Evolutionary conservation across 2,797 vertebrate genomes (phyloP).

Genomic region (Podargus strigoides): DNA sequence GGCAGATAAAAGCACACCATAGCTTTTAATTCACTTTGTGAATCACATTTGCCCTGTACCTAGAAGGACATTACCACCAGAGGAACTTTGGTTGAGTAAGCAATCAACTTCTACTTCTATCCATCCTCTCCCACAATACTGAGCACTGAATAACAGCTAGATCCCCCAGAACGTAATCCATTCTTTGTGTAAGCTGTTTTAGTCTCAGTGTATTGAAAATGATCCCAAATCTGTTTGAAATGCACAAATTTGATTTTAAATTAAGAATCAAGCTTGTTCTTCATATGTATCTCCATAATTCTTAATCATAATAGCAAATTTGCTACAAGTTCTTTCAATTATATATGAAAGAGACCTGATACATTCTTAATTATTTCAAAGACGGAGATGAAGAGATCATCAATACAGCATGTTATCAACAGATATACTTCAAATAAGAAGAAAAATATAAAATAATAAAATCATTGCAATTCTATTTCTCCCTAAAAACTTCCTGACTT

Average conservation of each 20-base stretch:
- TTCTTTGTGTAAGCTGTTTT: background rate
- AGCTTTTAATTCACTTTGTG: background rate
- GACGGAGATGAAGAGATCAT: background rate
- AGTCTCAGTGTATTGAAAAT: background rate
- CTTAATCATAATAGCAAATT: background rate
- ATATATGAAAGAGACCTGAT: background rate
- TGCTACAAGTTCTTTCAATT: background rate
- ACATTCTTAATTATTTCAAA: background rate
- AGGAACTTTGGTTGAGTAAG: background rate
- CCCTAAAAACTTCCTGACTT: background rate
- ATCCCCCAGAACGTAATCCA: background rate
- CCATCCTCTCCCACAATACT: background rate
- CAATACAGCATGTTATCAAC: background rate
- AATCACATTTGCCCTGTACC: background rate
- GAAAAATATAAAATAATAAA: background rate
- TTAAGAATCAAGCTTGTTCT: background rate
- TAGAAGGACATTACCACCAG: background rate
- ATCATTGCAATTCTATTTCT: background rate
- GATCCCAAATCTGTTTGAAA: background rate
- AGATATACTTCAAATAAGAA: background rate
- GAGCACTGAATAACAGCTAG: background rate
- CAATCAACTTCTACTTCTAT: background rate
- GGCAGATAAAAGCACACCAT: background rate
- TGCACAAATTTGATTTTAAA: background rate
- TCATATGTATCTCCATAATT: background rate